Evolutionary conservation across 2,113 vertebrate species (phyloP).

Genomic region (Chaenocephalus aceratus): DNA sequence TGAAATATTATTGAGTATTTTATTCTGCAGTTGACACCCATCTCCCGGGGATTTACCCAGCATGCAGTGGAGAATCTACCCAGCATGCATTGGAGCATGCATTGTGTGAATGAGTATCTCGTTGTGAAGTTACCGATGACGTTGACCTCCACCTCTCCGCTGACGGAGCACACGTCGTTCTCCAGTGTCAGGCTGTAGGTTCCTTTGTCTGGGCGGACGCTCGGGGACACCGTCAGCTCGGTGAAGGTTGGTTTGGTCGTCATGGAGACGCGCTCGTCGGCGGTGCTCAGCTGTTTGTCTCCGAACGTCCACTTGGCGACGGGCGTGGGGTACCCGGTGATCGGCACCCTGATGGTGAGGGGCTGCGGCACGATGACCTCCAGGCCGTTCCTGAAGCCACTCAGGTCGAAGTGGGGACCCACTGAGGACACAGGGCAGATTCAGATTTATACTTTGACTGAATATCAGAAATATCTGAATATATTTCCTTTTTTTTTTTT

Average conservation of each 20-base stretch:
- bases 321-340: constrained; percentile 93
- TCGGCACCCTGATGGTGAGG: constrained; percentile 92
- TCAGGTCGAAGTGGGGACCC: constrained; percentile 92
- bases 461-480: no score
- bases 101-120: background rate
- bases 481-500: no score
- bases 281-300: constrained; percentile 86
- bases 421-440: constrained; percentile 73
- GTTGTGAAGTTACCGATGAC: constrained; percentile 90
- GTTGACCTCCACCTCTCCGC: constrained; percentile 95
- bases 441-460: no score
- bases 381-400: constrained; percentile 93
- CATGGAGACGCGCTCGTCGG: constrained; percentile 87
- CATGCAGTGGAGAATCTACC: no score
- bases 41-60: background rate
- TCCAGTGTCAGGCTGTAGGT: constrained; percentile 90
- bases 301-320: constrained; percentile 90
- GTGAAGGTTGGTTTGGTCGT: constrained; percentile 89
- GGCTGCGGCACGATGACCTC: constrained; percentile 95
- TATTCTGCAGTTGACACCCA: no score
- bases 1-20: no score
- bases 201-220: constrained; percentile 95
- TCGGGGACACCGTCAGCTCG: constrained; percentile 90
- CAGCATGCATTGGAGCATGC: background rate
- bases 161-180: constrained; percentile 89